Conservation (phyloP, 2,797 vertebrate species). For the Octomys mimax region DNA sequence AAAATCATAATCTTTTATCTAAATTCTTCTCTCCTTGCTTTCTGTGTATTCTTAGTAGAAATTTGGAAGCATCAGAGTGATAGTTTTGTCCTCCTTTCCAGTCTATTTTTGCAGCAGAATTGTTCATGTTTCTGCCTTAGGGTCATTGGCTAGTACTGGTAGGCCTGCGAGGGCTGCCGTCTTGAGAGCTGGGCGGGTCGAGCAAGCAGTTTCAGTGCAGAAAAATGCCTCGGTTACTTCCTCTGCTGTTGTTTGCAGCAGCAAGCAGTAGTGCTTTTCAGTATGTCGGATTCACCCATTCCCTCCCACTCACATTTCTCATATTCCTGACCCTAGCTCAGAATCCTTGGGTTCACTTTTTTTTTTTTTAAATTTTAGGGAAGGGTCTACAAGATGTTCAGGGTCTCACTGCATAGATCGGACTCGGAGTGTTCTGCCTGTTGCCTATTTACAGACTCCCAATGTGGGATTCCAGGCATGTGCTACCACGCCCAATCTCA, state of each 20-base stretch:
- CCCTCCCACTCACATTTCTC: not conserved
- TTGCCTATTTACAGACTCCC: too few relatives aligned
- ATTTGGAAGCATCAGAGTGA: not conserved
- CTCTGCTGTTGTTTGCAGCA: not conserved
- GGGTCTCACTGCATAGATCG: too few relatives aligned
- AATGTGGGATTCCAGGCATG: too few relatives aligned
- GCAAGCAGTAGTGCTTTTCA: not conserved
- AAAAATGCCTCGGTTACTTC: not conserved
- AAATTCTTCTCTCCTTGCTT: constrained; percentile 7
- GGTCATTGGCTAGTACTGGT: not conserved
- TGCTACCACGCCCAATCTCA: too few relatives aligned
- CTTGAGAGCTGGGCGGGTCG: not conserved
- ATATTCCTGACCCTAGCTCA: not conserved
- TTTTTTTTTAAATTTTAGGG: too few relatives aligned
- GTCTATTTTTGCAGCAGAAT: not conserved
- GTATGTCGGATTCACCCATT: not conserved
- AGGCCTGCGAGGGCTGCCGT: not conserved
- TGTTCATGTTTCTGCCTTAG: not conserved
- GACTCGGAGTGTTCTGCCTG: too few relatives aligned
- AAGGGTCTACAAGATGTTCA: too few relatives aligned
- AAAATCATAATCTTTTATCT: not conserved
- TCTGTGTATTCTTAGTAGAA: constrained; percentile 35
- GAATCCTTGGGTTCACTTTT: not conserved
- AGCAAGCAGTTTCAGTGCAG: not conserved
- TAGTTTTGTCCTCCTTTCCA: not conserved